A percentile compares a stretch with the other conserved stretches of the same genome.
Conservation (phyloP, 1,140 invertebrate species). For the Cylas formicarius region DNA sequence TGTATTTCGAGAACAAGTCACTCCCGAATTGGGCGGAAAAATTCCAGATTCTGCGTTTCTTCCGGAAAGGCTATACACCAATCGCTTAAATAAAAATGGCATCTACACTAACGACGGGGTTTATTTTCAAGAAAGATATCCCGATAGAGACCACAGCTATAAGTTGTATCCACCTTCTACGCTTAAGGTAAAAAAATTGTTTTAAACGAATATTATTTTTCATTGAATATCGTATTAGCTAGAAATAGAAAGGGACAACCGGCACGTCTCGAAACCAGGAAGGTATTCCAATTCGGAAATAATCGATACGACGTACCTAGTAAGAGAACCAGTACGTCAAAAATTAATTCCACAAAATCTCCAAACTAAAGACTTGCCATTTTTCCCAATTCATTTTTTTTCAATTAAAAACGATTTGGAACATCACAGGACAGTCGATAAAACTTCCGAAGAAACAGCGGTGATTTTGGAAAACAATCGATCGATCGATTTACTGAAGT, state of each 20-base stretch:
- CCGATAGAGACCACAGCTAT: conserved; percentile 29
- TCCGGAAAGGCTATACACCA: conserved; percentile 52
- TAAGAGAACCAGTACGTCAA: conserved; percentile 32
- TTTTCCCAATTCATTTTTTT: conserved; percentile 13
- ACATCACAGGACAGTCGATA: too few relatives aligned
- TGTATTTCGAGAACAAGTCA: conserved; percentile 53
- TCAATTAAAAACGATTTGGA: conserved; percentile 8
- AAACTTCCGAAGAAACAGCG: too few relatives aligned
- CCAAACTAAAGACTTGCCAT: conserved; percentile 5
- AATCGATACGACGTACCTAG: conserved; percentile 46
- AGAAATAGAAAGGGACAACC: conserved; percentile 21
- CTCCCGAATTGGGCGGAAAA: conserved; percentile 55
- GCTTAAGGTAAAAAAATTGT: conserved; percentile 37
- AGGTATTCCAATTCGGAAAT: conserved; percentile 36
- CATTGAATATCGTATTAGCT: conserved; percentile 8
- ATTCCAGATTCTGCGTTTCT: conserved; percentile 59
- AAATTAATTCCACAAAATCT: conserved; percentile 1
- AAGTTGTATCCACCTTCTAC: conserved; percentile 21
- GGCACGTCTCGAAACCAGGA: conserved; percentile 43
- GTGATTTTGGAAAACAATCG: too few relatives aligned
- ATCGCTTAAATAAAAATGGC: conserved; percentile 57
- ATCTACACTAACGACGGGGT: conserved; percentile 55
- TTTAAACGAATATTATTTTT: neutral
- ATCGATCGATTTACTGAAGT: neutral
- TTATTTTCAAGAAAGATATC: conserved; percentile 45